A percentile compares a stretch with the other conserved stretches of the same genome.
Conservation (phyloP, 2,888 invertebrate species). For the Apamea sordens region DNA sequence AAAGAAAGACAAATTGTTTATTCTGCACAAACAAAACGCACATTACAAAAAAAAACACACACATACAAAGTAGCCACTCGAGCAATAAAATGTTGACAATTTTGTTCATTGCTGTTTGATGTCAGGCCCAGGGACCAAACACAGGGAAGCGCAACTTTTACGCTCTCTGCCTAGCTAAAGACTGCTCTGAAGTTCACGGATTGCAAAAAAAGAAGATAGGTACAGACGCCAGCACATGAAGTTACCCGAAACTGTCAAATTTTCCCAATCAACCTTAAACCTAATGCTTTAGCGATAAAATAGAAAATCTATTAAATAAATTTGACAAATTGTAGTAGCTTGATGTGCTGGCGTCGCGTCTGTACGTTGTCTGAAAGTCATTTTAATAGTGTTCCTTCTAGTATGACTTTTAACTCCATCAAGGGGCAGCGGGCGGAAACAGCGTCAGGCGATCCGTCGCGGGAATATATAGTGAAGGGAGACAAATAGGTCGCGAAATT, state of each 20-base stretch:
- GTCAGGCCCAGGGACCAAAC: neutral
- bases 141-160: neutral
- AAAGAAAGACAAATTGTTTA: neutral
- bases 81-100: neutral
- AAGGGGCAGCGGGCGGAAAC: conserved; percentile 69
- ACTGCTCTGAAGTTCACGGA: neutral
- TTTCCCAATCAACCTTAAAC: too few species aligned
- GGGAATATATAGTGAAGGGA: conserved; percentile 70
- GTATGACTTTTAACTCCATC: conserved; percentile 52
- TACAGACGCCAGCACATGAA: too few species aligned
- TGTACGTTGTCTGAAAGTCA: neutral
- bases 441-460: conserved; percentile 73
- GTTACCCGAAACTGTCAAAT: too few species aligned
- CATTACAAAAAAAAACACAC: neutral
- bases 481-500: conserved; percentile 79
- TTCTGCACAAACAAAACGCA: neutral
- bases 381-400: conserved; percentile 56
- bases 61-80: neutral
- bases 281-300: too few species aligned
- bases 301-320: too few species aligned
- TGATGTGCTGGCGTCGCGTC: too few species aligned
- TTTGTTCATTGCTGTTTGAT: neutral
- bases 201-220: neutral
- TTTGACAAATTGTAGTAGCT: too few species aligned
- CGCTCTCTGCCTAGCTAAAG: neutral